Percentiles rank a stretch among this genome's conserved stretches.
Conservation (phyloP, 2,797 vertebrate species). For the Ctenopoma multispine region DNA sequence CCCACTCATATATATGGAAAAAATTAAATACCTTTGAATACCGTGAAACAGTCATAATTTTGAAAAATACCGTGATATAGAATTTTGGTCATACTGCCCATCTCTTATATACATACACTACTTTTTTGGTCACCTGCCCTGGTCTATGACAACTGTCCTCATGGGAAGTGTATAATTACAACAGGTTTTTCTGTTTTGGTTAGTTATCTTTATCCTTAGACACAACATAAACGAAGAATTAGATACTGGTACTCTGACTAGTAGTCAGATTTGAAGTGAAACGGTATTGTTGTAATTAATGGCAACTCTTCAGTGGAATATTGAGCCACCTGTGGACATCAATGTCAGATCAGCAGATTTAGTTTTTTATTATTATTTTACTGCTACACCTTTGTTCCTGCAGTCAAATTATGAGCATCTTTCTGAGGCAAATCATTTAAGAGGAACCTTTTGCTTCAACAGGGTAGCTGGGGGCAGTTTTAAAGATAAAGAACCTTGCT, state of each 20-base stretch:
- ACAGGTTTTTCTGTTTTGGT: not conserved
- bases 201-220: not conserved
- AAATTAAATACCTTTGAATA: no score
- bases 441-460: conserved; percentile 2
- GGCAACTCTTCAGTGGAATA: conserved; percentile 33
- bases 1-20: no score
- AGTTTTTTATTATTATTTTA: conserved; percentile 4
- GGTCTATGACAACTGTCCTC: not conserved
- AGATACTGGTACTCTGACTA: not conserved
- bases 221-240: no score
- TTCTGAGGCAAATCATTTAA: conserved; percentile 19
- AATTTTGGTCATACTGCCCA: no score
- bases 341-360: conserved; percentile 15
- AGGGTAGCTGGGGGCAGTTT: not conserved
- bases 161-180: not conserved
- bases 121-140: no score
- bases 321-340: conserved; percentile 24
- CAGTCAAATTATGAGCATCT: not conserved
- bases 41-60: no score
- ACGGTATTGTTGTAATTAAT: conserved; percentile 44
- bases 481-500: not conserved
- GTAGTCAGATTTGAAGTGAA: conserved; percentile 32
- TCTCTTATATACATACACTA: no score
- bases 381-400: conserved; percentile 24
- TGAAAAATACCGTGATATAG: no score